A percentile compares a stretch with the other conserved stretches of the same genome.
Conservation (phyloP, 1,140 invertebrate species). For the Bacillus rossius region DNA sequence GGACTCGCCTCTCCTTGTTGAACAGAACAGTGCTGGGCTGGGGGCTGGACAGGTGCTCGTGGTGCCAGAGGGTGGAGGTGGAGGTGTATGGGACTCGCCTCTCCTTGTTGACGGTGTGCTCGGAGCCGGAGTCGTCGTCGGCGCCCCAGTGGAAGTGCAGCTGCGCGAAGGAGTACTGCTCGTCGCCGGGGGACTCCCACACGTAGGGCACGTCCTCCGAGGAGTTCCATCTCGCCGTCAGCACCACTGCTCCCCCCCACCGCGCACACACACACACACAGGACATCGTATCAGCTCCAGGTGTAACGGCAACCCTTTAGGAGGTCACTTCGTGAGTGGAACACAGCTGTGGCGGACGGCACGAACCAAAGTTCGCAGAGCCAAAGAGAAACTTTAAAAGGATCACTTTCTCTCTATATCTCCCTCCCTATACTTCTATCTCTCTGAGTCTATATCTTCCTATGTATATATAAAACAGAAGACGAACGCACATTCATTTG, state of each 20-base stretch:
- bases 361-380: too few relatives aligned
- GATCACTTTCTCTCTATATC: too few relatives aligned
- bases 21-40: too few relatives aligned
- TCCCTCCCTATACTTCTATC: too few relatives aligned
- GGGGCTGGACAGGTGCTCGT: too few relatives aligned
- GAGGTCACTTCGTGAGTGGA: background rate
- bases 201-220: conserved; percentile 48
- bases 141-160: conserved; percentile 49
- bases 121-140: conserved; percentile 41
- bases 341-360: too few relatives aligned
- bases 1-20: conserved; percentile 23
- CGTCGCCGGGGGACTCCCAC: conserved; percentile 57
- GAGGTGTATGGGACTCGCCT: too few relatives aligned
- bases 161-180: conserved; percentile 39
- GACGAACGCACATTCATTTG: too few relatives aligned
- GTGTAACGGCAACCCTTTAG: background rate
- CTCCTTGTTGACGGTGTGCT: conserved; percentile 36
- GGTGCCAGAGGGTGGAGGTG: too few relatives aligned
- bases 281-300: background rate
- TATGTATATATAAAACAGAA: too few relatives aligned
- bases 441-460: too few relatives aligned
- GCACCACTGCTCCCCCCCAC: conserved; percentile 43
- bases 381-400: too few relatives aligned
- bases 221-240: conserved; percentile 40
- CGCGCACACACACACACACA: background rate